Conservation (phyloP, 2,113 vertebrate species). For the Pterophyllum scalare region DNA sequence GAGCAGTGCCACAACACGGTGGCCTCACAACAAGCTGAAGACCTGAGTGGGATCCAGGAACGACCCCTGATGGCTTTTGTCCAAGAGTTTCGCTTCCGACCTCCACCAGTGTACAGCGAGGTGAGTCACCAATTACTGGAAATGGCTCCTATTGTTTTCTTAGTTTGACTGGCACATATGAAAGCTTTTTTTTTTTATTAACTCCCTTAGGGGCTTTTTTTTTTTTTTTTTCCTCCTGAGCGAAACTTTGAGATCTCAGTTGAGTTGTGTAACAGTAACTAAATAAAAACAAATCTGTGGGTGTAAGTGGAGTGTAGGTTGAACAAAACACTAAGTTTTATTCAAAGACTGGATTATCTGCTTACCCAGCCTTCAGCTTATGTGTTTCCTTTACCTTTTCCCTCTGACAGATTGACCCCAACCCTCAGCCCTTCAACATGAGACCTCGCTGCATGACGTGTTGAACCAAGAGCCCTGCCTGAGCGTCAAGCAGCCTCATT, state of each 20-base stretch:
- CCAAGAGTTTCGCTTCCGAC: conserved; percentile 92
- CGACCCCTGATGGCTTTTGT: conserved; percentile 90
- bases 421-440: conserved; percentile 81
- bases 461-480: conserved; percentile 76
- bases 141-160: neutral
- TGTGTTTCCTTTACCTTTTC: neutral
- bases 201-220: neutral
- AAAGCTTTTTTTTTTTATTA: neutral
- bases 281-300: neutral
- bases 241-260: neutral
- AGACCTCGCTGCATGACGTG: conserved; percentile 95
- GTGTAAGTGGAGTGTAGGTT: neutral
- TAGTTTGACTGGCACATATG: neutral
- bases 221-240: neutral
- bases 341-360: neutral
- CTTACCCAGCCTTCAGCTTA: neutral
- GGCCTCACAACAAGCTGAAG: conserved; percentile 62
- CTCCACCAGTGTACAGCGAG: conserved; percentile 93
- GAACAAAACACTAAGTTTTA: neutral
- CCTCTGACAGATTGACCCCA: conserved; percentile 89
- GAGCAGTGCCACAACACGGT: conserved; percentile 61
- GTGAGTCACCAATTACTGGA: conserved; percentile 73
- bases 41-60: conserved; percentile 78
- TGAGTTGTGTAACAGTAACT: conserved; percentile 1
- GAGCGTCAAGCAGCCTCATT: conserved; percentile 34